These are phyloP conservation scores for Nemopilema nomurai DNA, from an alignment of 30 jellyfish, hydroid and myxozoan genomes.

Conservation along the genomic window DNA sequence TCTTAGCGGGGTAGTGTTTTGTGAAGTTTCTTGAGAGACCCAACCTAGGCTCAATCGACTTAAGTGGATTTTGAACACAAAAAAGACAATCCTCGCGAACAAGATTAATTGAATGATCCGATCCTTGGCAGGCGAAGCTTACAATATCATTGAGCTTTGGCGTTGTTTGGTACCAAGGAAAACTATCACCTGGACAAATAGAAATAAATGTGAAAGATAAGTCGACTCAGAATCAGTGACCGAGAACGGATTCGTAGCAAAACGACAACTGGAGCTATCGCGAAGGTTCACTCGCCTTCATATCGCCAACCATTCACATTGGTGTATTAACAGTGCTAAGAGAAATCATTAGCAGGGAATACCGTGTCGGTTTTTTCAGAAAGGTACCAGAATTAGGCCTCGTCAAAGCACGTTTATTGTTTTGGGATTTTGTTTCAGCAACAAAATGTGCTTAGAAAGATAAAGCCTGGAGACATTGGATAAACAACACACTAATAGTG, in stretches of 20 bases:
- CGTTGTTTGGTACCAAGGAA: neutral
- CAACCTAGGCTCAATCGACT: neutral
- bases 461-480: too few species aligned
- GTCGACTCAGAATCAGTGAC: neutral
- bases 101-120: neutral
- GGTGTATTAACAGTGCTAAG: too few species aligned
- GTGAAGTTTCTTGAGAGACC: neutral
- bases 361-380: too few species aligned
- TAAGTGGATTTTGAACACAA: neutral
- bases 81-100: neutral
- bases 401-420: neutral
- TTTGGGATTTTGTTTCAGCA: too few species aligned
- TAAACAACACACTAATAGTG: too few species aligned
- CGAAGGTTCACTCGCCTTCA: too few species aligned
- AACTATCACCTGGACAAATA: neutral
- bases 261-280: neutral
- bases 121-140: neutral
- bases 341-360: neutral
- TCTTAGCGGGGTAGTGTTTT: neutral
- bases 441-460: too few species aligned
- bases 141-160: neutral
- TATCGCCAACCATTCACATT: too few species aligned
- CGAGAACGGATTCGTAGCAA: neutral
- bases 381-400: too few species aligned
- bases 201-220: neutral